Percentiles rank a stretch among this genome's conserved stretches.
These are phyloP conservation scores for Tetragonula clypearis DNA, from an alignment of 1,140 invertebrate species.

Conservation along the genomic window DNA sequence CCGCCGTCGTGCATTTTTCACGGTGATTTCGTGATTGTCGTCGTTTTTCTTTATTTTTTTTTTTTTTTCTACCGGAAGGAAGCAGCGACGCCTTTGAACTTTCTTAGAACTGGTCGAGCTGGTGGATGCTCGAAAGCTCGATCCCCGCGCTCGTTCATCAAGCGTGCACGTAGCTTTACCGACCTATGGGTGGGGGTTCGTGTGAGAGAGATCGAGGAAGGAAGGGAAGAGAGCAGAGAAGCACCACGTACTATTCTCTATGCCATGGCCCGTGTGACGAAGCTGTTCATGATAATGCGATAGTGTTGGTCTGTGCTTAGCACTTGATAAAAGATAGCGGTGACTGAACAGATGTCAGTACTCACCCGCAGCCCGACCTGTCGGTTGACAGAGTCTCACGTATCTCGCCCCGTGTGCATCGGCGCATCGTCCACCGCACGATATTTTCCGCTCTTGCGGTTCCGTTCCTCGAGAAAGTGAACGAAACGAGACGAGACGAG, in stretches of 20 bases:
- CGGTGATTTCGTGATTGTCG: no score
- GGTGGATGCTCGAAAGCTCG: constrained; percentile 35
- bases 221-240: constrained; percentile 52
- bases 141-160: constrained; percentile 45
- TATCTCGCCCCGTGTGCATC: constrained; percentile 36
- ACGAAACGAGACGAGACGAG: no score
- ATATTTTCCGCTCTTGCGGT: neutral
- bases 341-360: constrained; percentile 75
- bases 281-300: constrained; percentile 74
- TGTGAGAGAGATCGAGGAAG: constrained; percentile 56
- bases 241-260: constrained; percentile 57
- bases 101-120: constrained; percentile 17
- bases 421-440: neutral
- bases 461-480: neutral
- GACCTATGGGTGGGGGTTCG: constrained; percentile 65
- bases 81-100: constrained; percentile 7
- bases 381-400: constrained; percentile 28
- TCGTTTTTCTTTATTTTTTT: no score
- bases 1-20: no score
- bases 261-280: constrained; percentile 67
- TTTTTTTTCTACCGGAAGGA: no score
- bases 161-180: constrained; percentile 63
- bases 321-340: constrained; percentile 82
- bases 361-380: constrained; percentile 43
- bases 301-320: constrained; percentile 76